A percentile compares a stretch with the other conserved stretches of the same genome.
Evolutionary conservation across 2,113 vertebrate species (phyloP).

Genomic region (Loxodonta africana): DNA sequence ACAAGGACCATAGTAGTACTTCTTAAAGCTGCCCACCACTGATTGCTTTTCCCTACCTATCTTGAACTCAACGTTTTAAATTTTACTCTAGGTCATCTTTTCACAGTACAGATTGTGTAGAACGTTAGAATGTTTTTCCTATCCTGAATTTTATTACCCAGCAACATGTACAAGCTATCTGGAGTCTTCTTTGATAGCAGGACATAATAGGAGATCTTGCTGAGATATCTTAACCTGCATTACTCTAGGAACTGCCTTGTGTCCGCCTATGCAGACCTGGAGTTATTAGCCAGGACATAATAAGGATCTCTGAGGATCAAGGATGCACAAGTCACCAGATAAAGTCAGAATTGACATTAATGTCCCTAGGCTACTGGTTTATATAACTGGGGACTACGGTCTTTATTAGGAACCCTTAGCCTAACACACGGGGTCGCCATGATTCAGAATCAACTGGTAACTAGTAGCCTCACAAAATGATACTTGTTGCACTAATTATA

Average conservation of each 20-base stretch:
- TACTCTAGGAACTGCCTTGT: neutral
- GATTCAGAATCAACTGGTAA: neutral
- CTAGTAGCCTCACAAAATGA: neutral
- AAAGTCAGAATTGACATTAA: neutral
- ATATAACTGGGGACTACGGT: neutral
- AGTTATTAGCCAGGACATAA: neutral
- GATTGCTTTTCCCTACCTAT: neutral
- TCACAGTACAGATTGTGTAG: neutral
- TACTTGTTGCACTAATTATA: constrained; percentile 3
- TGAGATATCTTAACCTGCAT: neutral
- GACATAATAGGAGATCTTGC: neutral
- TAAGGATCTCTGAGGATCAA: neutral
- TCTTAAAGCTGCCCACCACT: neutral
- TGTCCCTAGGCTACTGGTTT: neutral
- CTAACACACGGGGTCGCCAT: neutral
- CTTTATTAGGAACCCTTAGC: neutral
- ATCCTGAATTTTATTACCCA: constrained; percentile 18
- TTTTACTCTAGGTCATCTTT: neutral
- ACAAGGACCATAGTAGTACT: neutral
- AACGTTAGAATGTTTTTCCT: neutral
- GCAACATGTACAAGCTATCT: neutral
- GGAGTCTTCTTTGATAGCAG: neutral
- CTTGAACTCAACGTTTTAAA: constrained; percentile 14
- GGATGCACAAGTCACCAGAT: neutral
- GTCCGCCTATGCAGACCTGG: neutral